These are phyloP conservation scores for Gallinago media DNA, from an alignment of 2,113 vertebrate species.

Conservation along the genomic window DNA sequence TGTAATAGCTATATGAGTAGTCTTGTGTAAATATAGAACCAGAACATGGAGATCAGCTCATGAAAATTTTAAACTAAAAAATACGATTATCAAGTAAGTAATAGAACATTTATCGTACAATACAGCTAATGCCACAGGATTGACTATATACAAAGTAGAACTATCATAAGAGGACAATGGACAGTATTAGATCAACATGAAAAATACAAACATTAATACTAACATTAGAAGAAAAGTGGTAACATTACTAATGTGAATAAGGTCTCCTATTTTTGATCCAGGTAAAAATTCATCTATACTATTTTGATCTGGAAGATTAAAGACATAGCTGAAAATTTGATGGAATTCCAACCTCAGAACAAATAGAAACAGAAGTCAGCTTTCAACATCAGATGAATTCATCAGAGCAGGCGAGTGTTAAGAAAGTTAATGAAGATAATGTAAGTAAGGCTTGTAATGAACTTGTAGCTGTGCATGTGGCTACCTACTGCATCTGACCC, in stretches of 20 bases:
- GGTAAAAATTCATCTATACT: not conserved
- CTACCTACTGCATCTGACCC: not conserved
- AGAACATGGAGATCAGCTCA: not conserved
- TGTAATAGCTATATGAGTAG: constrained; percentile 11
- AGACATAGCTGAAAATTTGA: not conserved
- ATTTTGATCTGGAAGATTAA: not conserved
- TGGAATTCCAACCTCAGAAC: not conserved
- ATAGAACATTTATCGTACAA: not conserved
- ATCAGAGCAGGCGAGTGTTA: not conserved
- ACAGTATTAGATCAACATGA: not conserved
- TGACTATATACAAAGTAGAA: not conserved
- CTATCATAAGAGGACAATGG: not conserved
- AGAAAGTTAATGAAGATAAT: not conserved
- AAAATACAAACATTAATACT: not conserved
- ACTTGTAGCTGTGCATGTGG: not conserved
- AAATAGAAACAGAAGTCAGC: not conserved
- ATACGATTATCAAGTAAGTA: not conserved
- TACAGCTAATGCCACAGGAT: not conserved
- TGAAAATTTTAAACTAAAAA: not conserved
- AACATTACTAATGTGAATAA: not conserved
- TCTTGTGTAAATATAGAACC: constrained; percentile 14
- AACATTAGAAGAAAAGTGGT: not conserved
- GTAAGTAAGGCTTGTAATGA: not conserved
- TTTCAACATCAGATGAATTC: not conserved
- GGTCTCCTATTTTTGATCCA: not conserved